phyloP scores from a whole-genome alignment of 2,797 vertebrate species.

The Euthynnus affinis region DNA sequence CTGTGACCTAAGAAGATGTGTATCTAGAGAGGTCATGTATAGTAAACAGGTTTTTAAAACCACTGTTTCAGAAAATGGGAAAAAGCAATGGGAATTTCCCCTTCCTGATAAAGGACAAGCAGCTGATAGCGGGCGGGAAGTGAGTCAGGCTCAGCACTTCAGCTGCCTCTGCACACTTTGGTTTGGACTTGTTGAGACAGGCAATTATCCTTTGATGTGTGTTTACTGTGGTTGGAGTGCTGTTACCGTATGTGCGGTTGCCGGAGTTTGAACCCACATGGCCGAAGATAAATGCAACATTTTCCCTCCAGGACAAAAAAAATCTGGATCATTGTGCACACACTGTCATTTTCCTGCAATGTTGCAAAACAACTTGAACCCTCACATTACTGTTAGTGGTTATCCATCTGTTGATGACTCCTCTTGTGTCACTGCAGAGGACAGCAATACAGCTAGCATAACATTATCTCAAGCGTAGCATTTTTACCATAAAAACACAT shows the following conservation, averaged over 20 bases:
- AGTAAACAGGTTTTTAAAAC: slow-evolving; percentile 47
- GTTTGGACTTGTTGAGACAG: slow-evolving; percentile 76
- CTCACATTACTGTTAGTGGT: slow-evolving; percentile 39
- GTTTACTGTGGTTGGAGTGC: slow-evolving; percentile 41
- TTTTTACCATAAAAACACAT: too few relatives aligned
- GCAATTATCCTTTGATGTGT: slow-evolving; percentile 64
- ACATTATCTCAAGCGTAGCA: not conserved
- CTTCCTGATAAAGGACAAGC: slow-evolving; percentile 59
- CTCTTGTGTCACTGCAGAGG: slow-evolving; percentile 18
- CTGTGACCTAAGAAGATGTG: slow-evolving; percentile 4
- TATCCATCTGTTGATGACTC: slow-evolving; percentile 54
- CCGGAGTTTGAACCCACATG: slow-evolving; percentile 54
- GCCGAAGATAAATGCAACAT: slow-evolving; percentile 46
- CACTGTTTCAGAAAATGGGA: slow-evolving; percentile 34
- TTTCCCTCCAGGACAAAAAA: slow-evolving; percentile 45
- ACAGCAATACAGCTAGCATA: slow-evolving; percentile 1
- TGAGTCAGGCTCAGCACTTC: slow-evolving; percentile 80
- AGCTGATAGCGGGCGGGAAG: slow-evolving; percentile 76
- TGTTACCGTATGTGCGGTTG: slow-evolving; percentile 21
- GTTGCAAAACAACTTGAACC: slow-evolving; percentile 44
- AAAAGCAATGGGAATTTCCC: slow-evolving; percentile 77
- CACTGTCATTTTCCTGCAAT: slow-evolving; percentile 59
- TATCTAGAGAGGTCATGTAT: slow-evolving; percentile 2
- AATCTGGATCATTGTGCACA: slow-evolving; percentile 25
- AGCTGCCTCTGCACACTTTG: slow-evolving; percentile 60